Evolutionary conservation across 2,113 vertebrate species (phyloP).

Genomic region (Peromyscus californicus): DNA sequence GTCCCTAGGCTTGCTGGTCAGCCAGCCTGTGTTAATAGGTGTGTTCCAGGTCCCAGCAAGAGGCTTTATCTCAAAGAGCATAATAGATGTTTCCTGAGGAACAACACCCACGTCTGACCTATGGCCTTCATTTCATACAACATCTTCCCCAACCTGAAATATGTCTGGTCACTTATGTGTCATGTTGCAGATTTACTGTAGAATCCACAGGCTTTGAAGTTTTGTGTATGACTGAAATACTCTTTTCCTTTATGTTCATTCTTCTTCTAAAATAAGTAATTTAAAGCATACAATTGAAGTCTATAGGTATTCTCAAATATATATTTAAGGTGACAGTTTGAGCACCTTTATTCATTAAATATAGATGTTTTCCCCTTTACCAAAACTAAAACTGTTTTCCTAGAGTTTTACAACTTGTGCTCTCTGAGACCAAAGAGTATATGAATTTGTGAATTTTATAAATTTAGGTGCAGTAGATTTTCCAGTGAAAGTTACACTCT

Average conservation of each 20-base stretch:
- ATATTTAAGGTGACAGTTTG: neutral
- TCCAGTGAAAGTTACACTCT: neutral
- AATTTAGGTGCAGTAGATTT: neutral
- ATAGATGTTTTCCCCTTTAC: neutral
- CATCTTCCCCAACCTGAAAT: neutral
- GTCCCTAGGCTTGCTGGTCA: neutral
- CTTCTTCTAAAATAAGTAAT: neutral
- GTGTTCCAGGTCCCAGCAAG: neutral
- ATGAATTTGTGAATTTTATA: constrained; percentile 12
- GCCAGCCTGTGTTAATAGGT: neutral
- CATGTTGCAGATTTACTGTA: neutral
- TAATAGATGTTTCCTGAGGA: neutral
- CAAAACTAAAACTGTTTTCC: neutral
- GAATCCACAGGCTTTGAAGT: neutral
- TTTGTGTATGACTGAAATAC: neutral
- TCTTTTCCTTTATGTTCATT: neutral
- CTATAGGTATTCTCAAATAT: neutral
- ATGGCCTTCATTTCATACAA: neutral
- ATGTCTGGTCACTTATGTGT: neutral
- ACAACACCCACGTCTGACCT: neutral
- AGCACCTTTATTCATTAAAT: neutral
- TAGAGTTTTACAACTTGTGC: neutral
- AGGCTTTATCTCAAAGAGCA: neutral
- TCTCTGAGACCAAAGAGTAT: neutral
- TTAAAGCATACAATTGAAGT: neutral